Percentiles rank a stretch among this genome's conserved stretches.
Evolutionary conservation across 2,113 vertebrate species (phyloP).

Genomic region (Pheucticus melanocephalus): DNA sequence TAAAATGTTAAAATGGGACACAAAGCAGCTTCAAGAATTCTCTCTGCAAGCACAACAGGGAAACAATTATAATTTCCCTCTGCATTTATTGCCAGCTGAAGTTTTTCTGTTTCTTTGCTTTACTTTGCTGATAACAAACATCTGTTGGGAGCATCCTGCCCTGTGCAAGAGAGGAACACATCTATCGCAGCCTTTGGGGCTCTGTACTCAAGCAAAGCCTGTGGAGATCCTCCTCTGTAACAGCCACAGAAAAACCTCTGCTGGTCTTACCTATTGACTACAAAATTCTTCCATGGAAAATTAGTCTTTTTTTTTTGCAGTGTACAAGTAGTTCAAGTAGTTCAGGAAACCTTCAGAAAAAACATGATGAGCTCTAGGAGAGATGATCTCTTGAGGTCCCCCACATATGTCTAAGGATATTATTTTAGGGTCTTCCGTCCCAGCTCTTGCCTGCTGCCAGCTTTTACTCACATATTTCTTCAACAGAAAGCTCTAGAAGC

Average conservation of each 20-base stretch:
- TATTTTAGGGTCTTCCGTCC: background rate
- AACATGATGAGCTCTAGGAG: fast-evolving
- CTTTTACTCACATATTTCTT: background rate
- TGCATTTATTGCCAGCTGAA: slow-evolving; percentile 1
- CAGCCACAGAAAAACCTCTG: background rate
- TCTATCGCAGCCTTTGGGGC: fast-evolving
- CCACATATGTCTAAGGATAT: background rate
- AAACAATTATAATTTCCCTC: background rate
- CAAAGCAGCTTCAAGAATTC: slow-evolving; percentile 8
- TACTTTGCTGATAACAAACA: background rate
- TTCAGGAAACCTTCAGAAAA: background rate
- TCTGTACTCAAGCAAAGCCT: background rate
- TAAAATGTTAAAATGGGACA: background rate
- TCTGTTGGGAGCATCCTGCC: background rate
- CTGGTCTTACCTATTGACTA: background rate
- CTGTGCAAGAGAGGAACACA: background rate
- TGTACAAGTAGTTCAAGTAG: background rate
- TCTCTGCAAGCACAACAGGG: background rate
- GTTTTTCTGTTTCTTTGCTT: background rate
- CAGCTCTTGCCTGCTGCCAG: background rate
- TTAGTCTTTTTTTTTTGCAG: background rate
- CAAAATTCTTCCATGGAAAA: background rate
- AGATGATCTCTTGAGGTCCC: background rate
- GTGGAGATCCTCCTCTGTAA: background rate
- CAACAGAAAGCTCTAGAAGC: background rate